phyloP scores from a whole-genome alignment of 2,113 vertebrate species.

The Protobothrops flavoviridis region DNA sequence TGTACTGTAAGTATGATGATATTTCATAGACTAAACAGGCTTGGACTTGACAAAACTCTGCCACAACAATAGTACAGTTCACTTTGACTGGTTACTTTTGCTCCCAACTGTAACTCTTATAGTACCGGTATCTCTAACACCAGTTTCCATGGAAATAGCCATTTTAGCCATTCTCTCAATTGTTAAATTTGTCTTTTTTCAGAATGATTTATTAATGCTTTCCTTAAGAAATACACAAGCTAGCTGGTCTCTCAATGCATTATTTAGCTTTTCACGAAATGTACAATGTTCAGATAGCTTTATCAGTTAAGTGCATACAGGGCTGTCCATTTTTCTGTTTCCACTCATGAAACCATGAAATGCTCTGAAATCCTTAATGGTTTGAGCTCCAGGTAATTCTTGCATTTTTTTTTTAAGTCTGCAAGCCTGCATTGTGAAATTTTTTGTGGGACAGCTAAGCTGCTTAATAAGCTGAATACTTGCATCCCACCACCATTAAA shows the following conservation, averaged over 20 bases:
- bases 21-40: not conserved
- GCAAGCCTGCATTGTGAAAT: not conserved
- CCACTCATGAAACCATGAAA: not conserved
- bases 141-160: not conserved
- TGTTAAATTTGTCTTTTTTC: not conserved
- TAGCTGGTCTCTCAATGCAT: not conserved
- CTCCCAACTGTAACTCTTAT: not conserved
- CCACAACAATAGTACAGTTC: not conserved
- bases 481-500: not conserved
- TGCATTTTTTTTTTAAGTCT: not conserved
- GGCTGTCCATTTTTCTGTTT: not conserved
- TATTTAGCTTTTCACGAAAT: not conserved
- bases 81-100: not conserved
- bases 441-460: not conserved
- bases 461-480: not conserved
- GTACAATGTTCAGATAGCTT: not conserved
- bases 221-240: not conserved
- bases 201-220: not conserved
- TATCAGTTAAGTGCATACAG: not conserved
- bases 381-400: not conserved
- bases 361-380: not conserved
- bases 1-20: not conserved
- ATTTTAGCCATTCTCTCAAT: not conserved
- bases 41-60: not conserved
- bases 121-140: not conserved